Evolutionary conservation across 2,797 vertebrate genomes (phyloP).

Genomic region (Trichosurus vulpecula): DNA sequence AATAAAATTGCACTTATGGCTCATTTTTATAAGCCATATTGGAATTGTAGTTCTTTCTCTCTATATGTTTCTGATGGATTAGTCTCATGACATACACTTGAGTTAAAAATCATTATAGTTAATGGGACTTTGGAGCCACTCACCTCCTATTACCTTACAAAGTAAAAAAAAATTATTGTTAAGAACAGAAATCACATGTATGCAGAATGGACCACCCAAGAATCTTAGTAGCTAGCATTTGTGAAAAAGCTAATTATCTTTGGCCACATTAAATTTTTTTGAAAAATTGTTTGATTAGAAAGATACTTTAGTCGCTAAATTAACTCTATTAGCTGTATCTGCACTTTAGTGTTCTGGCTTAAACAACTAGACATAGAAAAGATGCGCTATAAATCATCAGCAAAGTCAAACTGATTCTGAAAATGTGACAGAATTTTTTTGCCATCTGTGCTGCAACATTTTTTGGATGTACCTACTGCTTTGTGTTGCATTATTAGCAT

Average conservation of each 20-base stretch:
- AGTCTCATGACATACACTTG: conserved; percentile 25
- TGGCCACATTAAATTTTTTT: neutral
- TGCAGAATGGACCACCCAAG: conserved; percentile 4
- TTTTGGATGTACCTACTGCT: conserved; percentile 31
- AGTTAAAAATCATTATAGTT: neutral
- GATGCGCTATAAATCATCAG: conserved; percentile 13
- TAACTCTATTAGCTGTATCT: conserved; percentile 13
- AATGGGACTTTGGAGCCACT: conserved; percentile 13
- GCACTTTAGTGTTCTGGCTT: conserved; percentile 14
- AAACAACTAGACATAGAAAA: conserved; percentile 39
- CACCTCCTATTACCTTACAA: neutral
- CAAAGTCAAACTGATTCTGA: neutral
- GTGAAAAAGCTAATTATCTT: conserved; percentile 29
- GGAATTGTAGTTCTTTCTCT: conserved; percentile 31
- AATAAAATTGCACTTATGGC: conserved; percentile 22
- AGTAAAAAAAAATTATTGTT: neutral
- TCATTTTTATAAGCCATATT: conserved; percentile 27
- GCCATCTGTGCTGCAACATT: neutral
- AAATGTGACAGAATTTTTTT: conserved; percentile 32
- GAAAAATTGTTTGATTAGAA: conserved; percentile 44
- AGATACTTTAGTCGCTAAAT: conserved; percentile 34
- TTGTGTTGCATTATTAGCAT: conserved; percentile 33
- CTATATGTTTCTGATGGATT: conserved; percentile 2
- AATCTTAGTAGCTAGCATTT: conserved; percentile 40
- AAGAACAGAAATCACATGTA: conserved; percentile 23